A percentile compares a stretch with the other conserved stretches of the same genome.
Evolutionary conservation across 2,888 invertebrate species (phyloP).

Genomic region (Acrobeloides nanus): DNA sequence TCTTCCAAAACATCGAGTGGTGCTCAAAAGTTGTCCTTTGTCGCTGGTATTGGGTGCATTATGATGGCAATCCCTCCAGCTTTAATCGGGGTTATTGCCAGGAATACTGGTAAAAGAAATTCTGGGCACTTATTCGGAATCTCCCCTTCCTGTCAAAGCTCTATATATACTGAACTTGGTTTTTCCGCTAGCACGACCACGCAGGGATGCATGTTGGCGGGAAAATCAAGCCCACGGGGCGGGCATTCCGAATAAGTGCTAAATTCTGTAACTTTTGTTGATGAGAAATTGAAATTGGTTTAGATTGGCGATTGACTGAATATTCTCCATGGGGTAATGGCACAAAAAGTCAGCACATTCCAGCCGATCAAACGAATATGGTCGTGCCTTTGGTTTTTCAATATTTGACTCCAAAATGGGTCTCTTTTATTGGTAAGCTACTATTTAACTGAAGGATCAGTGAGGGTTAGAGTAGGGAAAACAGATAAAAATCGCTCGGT

Average conservation of each 20-base stretch:
- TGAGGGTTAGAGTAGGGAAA: no score
- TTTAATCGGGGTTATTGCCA: constrained; percentile 90
- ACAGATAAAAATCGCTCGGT: no score
- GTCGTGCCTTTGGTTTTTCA: constrained; percentile 88
- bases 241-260: no score
- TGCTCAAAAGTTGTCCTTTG: constrained; percentile 87
- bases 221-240: no score
- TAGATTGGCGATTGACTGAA: constrained; percentile 90
- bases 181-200: no score
- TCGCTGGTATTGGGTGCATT: constrained; percentile 88
- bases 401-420: constrained; percentile 86
- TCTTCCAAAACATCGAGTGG: constrained; percentile 88
- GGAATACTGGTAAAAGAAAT: constrained; percentile 69
- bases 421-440: constrained; percentile 78
- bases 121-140: no score
- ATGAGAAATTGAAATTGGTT: constrained; percentile 2
- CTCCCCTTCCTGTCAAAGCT: no score
- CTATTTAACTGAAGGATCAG: no score
- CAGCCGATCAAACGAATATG: constrained; percentile 71
- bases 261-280: no score
- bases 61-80: constrained; percentile 92
- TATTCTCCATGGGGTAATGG: constrained; percentile 58
- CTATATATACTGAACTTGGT: no score
- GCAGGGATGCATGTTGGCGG: no score
- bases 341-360: constrained; percentile 36